phyloP scores from a whole-genome alignment of 2,797 vertebrate species.

The Acrossocheilus wenchowensis region DNA sequence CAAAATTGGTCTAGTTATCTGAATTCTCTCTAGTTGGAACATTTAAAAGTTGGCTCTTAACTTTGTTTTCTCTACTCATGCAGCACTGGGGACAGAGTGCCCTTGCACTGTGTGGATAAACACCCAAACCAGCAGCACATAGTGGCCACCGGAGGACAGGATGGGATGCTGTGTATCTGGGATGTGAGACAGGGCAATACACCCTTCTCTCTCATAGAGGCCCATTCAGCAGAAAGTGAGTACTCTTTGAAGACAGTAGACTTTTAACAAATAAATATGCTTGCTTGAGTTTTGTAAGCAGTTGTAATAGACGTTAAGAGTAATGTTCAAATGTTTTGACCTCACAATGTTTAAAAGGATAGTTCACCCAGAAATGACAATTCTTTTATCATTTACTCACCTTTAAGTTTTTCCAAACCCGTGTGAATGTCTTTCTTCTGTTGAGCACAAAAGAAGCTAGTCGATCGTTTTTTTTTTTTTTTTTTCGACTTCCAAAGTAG shows the following conservation, averaged over 20 bases:
- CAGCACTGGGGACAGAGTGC: conserved; percentile 90
- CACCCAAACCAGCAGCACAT: conserved; percentile 97
- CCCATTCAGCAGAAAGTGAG: conserved; percentile 96
- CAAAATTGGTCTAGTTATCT: background rate
- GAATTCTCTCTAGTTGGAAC: background rate
- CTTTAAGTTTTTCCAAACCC: too few species aligned
- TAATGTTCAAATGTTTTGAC: background rate
- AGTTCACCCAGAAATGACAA: too few species aligned
- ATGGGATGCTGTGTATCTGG: conserved; percentile 97
- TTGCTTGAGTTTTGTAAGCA: background rate
- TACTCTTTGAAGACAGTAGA: background rate
- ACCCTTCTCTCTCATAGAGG: conserved; percentile 92
- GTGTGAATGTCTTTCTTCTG: too few species aligned
- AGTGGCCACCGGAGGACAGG: conserved; percentile 94
- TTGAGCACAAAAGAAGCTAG: too few species aligned
- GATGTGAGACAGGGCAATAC: conserved; percentile 90
- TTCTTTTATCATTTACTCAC: too few species aligned
- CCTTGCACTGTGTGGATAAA: conserved; percentile 93
- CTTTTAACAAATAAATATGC: background rate
- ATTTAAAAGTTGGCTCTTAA: background rate
- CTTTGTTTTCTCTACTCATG: background rate
- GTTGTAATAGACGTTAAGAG: background rate
- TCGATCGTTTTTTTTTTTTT: too few species aligned
- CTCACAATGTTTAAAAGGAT: too few species aligned
- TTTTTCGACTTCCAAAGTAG: too few species aligned